Percentiles rank a stretch among this genome's conserved stretches.
phyloP scores from a whole-genome alignment of 30 jellyfish, hydroid and myxozoan species.

The Aurelia aurita complex sp. Pacific region DNA sequence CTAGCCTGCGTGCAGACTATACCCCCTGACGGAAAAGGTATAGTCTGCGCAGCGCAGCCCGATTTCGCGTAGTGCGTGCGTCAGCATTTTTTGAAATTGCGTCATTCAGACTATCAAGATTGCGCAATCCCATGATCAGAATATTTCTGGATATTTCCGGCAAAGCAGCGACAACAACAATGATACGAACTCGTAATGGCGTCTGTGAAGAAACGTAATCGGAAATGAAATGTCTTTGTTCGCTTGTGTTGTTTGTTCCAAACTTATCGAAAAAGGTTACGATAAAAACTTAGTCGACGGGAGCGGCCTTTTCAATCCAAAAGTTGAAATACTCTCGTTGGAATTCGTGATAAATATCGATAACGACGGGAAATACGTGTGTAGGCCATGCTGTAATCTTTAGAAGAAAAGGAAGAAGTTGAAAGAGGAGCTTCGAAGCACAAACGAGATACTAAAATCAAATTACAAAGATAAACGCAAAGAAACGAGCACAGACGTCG shows the following conservation, averaged over 20 bases:
- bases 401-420: constrained; percentile 11
- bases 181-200: not conserved
- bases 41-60: constrained; percentile 20
- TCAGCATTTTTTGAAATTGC: not conserved
- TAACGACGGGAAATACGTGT: not conserved
- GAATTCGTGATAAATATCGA: not conserved
- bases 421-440: not conserved
- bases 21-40: not conserved
- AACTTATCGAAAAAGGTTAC: constrained; percentile 1
- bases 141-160: not conserved
- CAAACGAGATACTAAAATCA: too few species aligned
- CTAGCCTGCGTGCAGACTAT: constrained; percentile 39
- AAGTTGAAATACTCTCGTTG: not conserved
- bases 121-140: constrained; percentile 6
- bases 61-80: not conserved
- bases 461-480: too few species aligned
- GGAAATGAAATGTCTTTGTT: not conserved
- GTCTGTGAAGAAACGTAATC: not conserved
- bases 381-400: not conserved
- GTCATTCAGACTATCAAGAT: not conserved
- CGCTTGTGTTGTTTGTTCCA: not conserved
- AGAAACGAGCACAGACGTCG: too few species aligned
- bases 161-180: not conserved
- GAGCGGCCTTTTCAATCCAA: constrained; percentile 12
- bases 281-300: not conserved